Conservation (phyloP, 2,797 vertebrate genomes). For the Phrynocephalus guinanensis region DNA sequence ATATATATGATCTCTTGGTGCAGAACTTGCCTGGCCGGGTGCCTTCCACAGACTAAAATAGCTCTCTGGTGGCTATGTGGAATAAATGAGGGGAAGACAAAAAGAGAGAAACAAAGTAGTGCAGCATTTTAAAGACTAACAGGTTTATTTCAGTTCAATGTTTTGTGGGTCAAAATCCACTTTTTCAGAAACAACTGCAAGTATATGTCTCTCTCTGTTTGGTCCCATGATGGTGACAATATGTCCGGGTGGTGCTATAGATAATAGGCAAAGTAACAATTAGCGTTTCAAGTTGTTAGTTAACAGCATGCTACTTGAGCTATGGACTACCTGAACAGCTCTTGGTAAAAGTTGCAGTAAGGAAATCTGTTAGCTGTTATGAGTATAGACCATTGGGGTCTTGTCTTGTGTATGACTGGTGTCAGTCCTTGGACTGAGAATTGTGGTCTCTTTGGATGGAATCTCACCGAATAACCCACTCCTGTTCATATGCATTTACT, state of each 20-base stretch:
- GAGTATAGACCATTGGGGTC: neutral
- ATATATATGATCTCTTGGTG: neutral
- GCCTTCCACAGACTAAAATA: too few species aligned
- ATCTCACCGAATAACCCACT: neutral
- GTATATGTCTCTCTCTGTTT: too few species aligned
- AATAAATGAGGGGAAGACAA: too few species aligned
- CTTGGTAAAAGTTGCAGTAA: neutral
- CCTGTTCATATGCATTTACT: neutral
- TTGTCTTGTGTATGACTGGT: neutral
- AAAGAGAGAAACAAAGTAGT: too few species aligned
- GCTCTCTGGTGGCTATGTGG: neutral
- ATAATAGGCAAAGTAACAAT: too few species aligned
- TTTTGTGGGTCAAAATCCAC: too few species aligned
- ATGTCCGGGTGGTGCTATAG: too few species aligned
- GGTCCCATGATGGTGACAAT: too few species aligned
- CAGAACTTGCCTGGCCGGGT: neutral
- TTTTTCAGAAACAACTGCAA: too few species aligned
- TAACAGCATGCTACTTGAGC: neutral
- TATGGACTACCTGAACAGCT: neutral
- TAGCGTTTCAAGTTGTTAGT: too few species aligned
- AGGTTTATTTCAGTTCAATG: too few species aligned
- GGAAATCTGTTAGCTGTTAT: neutral
- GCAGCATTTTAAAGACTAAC: too few species aligned
- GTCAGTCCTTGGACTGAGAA: neutral
- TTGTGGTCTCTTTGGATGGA: neutral